Evolutionary conservation across 2,888 invertebrate genomes (phyloP).

Genomic region (Tetranychus piercei): DNA sequence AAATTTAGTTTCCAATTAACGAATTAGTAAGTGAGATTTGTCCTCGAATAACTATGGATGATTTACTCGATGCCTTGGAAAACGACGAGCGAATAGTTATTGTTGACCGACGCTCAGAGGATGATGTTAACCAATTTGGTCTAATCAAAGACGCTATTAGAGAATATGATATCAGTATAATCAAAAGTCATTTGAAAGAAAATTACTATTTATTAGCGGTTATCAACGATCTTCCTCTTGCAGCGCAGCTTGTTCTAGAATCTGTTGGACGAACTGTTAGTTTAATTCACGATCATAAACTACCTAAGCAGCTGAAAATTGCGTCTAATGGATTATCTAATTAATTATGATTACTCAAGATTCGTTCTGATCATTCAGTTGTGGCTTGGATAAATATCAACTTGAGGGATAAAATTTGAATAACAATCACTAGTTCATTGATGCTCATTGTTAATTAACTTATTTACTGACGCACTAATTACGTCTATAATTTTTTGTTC

Average conservation of each 20-base stretch:
- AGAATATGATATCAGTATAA: not conserved
- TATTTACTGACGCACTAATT: no score
- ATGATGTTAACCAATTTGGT: conserved; percentile 15
- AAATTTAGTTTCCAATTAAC: conserved; percentile 13
- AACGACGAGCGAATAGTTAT: conserved; percentile 12
- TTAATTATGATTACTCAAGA: not conserved
- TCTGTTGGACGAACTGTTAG: not conserved
- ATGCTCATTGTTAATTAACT: no score
- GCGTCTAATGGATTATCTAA: not conserved
- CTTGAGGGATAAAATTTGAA: no score
- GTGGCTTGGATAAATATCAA: no score
- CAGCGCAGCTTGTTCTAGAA: conserved; percentile 8
- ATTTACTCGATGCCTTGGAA: conserved; percentile 7
- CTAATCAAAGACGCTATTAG: conserved; percentile 11
- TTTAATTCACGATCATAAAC: not conserved
- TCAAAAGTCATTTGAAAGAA: not conserved
- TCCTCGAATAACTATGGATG: conserved; percentile 19
- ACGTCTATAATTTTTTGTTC: no score
- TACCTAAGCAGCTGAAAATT: not conserved
- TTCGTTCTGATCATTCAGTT: no score
- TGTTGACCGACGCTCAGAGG: conserved; percentile 18
- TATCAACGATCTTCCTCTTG: conserved; percentile 11
- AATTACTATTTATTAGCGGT: conserved; percentile 7
- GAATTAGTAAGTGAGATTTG: conserved; percentile 12
- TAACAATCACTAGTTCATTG: no score